Conservation (phyloP, 1,140 invertebrate species). For the Eupeodes corollae region DNA sequence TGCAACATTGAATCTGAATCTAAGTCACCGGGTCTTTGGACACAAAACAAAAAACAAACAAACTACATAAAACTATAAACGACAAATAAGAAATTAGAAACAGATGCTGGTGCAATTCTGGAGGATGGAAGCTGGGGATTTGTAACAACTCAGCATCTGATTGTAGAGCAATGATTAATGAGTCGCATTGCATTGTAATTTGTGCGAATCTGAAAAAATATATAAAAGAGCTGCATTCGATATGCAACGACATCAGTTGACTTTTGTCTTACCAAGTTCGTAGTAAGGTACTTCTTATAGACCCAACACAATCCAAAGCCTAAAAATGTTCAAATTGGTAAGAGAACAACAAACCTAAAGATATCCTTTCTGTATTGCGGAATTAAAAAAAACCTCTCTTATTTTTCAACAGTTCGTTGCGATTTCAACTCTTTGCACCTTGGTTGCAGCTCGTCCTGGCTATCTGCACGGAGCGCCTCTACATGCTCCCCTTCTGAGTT, state of each 20-base stretch:
- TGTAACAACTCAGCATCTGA: no score
- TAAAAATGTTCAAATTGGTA: conserved; percentile 26
- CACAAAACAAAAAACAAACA: no score
- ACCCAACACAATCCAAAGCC: conserved; percentile 9
- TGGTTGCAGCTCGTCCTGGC: conserved; percentile 25
- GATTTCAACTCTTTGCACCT: conserved; percentile 15
- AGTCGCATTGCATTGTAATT: no score
- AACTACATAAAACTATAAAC: no score
- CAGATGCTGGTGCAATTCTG: no score
- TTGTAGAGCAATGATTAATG: no score
- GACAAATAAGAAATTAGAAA: no score
- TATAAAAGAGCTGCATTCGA: conserved; percentile 24
- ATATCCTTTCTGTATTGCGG: no score
- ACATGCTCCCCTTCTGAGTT: conserved; percentile 16
- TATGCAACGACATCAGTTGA: conserved; percentile 28
- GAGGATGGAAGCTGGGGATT: no score
- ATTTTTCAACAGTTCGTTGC: conserved; percentile 11
- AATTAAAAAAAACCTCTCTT: not conserved
- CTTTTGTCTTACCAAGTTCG: conserved; percentile 10
- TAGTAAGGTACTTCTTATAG: conserved; percentile 8
- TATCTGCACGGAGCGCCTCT: conserved; percentile 30
- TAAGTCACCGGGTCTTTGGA: no score
- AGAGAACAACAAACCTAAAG: conserved; percentile 7
- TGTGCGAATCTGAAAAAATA: conserved; percentile 4
- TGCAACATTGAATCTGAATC: no score